phyloP scores from a whole-genome alignment of 2,797 vertebrate species.

The Mormyrops boulengeri region DNA sequence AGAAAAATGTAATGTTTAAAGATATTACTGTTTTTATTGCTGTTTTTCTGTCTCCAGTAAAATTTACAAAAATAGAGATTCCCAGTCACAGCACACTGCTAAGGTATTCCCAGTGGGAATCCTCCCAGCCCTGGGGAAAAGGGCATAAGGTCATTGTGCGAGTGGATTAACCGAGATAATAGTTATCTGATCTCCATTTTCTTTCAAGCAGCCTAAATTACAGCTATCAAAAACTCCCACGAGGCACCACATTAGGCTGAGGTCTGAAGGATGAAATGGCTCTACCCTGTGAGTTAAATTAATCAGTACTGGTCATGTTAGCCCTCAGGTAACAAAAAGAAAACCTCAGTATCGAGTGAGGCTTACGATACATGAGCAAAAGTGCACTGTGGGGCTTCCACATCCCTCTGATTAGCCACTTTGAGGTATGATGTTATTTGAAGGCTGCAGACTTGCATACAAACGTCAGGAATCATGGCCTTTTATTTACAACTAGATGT shows the following conservation, averaged over 20 bases:
- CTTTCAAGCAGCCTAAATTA: neutral
- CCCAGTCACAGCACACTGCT: neutral
- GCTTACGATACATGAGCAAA: neutral
- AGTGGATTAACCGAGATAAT: neutral
- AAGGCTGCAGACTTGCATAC: neutral
- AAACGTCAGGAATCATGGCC: neutral
- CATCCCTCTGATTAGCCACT: neutral
- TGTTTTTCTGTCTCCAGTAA: neutral
- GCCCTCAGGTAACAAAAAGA: neutral
- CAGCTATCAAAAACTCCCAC: neutral
- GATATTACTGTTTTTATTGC: neutral
- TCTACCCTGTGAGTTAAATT: neutral
- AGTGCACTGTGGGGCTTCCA: neutral
- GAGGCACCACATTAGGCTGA: neutral
- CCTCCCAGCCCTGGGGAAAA: neutral
- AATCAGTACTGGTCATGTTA: slow-evolving; percentile 6
- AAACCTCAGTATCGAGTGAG: neutral
- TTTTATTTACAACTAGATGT: neutral
- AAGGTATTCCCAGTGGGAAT: neutral
- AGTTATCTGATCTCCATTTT: neutral
- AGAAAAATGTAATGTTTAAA: neutral
- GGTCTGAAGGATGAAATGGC: neutral
- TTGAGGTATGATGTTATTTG: slow-evolving; percentile 3
- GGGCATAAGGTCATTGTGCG: neutral
- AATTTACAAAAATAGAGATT: neutral